Evolutionary conservation across 2,797 vertebrate species (phyloP).

Genomic region (Clarias laeviceps): DNA sequence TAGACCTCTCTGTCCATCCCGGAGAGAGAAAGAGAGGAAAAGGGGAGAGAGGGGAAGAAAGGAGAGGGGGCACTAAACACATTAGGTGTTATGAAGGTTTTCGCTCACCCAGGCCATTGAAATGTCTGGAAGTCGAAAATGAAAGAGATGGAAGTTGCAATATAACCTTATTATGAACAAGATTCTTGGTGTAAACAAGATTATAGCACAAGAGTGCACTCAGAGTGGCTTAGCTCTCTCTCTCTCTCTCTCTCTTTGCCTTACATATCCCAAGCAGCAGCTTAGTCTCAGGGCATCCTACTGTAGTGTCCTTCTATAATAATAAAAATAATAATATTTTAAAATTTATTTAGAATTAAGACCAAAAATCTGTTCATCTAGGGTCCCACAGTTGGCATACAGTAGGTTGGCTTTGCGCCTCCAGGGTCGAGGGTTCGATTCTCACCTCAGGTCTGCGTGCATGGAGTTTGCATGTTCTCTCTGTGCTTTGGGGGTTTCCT

Average conservation of each 20-base stretch:
- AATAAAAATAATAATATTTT: background rate
- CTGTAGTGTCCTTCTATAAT: background rate
- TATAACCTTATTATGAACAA: conserved; percentile 23
- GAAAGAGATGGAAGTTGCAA: conserved; percentile 20
- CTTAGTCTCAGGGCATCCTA: too few relatives aligned
- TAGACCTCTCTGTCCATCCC: conserved; percentile 32
- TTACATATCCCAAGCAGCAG: background rate
- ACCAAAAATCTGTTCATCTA: too few relatives aligned
- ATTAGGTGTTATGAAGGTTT: conserved; percentile 25
- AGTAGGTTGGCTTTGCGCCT: too few relatives aligned
- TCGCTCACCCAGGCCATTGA: conserved; percentile 24
- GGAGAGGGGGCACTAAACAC: conserved; percentile 6
- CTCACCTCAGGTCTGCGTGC: too few relatives aligned
- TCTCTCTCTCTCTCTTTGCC: background rate
- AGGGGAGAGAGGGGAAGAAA: background rate
- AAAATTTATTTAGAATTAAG: too few relatives aligned
- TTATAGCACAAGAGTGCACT: conserved; percentile 20
- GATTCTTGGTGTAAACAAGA: conserved; percentile 26
- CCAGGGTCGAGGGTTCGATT: too few relatives aligned
- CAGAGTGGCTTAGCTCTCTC: conserved; percentile 12
- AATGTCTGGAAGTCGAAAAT: conserved; percentile 22
- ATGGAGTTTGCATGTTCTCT: too few relatives aligned
- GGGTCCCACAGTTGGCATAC: too few relatives aligned
- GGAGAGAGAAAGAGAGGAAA: background rate
- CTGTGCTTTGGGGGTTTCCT: too few relatives aligned